Evolutionary conservation across 2,797 vertebrate species (phyloP), one percentile per base, ranked within the genome.

Genomic region (Takifugu ocellatus): DNA sequence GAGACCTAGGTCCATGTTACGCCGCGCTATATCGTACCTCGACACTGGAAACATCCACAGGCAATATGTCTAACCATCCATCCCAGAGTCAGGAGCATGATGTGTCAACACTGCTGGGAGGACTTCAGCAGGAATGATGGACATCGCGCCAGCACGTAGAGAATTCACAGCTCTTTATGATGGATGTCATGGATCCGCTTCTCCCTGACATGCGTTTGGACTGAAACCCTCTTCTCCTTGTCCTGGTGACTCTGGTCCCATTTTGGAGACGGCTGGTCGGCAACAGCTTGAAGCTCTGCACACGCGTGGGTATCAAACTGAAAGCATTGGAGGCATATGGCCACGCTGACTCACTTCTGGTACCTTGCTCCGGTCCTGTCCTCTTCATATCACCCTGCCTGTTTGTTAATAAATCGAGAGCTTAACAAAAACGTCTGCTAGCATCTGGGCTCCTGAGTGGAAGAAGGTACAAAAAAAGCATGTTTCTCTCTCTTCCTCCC

Each of bases 1-100:
- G 89, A 84, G 64, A 91, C 87, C 59, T 29, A 59, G 69, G 77
- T 80, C 81, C 63, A 83, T 24, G 61, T 66, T 82, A 88, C 79
- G 78, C 70, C 60, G 54, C 72, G 53, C 67, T 78, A 73, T 79
- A 83, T 88, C 9, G 16, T 50, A 8, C 25, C 14, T 50, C 25
- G 2, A 5, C 25, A 27, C 10, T 15, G 15, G 47, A 12, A 27
- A 27, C 49, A 29, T 26, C 49, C 25, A 29, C 11, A 50, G 49
- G 15, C 49, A 29, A 16, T 50, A 15, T 7, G 25, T 50, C 26
- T 29, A 2, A 27, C 26, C 26, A 26, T 26, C 25, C 47, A 16
- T 49, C 47, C 47, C 14, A 26, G 12, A 14, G 11, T 49, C 25
- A 15, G 25, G 47, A 26, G 15, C 14, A 5, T 1, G 1, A 49